Percentiles rank a stretch among this genome's conserved stretches.
These are phyloP conservation scores for Drosophila mercatorum DNA, from an alignment of 2,888 invertebrate genomes.

Conservation along the genomic window DNA sequence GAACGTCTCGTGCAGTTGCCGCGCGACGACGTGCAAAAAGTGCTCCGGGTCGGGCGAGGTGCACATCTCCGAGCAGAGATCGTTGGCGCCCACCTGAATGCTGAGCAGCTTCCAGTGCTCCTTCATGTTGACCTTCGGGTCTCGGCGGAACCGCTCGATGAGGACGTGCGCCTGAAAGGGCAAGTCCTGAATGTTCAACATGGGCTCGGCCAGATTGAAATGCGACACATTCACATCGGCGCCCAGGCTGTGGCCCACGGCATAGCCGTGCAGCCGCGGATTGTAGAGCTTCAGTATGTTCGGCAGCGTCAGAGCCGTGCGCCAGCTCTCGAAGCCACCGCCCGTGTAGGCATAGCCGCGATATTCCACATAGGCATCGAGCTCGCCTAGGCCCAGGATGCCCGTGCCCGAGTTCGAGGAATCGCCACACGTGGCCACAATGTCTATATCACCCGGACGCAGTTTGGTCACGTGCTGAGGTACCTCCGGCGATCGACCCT, in stretches of 20 bases:
- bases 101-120: slow-evolving; percentile 88
- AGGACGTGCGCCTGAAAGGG: slow-evolving; percentile 86
- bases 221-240: slow-evolving; percentile 74
- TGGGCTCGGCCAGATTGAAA: slow-evolving; percentile 87
- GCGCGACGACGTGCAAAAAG: slow-evolving; percentile 84
- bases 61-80: slow-evolving; percentile 87
- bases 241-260: slow-evolving; percentile 85
- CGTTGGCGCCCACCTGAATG: slow-evolving; percentile 87
- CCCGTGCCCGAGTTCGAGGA: slow-evolving; percentile 87
- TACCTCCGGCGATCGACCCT: slow-evolving; percentile 39
- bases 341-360: slow-evolving; percentile 85
- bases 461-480: slow-evolving; percentile 86
- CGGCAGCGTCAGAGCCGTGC: slow-evolving; percentile 85
- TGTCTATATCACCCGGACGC: slow-evolving; percentile 87
- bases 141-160: slow-evolving; percentile 85
- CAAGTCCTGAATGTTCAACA: slow-evolving; percentile 86
- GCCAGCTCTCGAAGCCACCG: slow-evolving; percentile 86
- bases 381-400: slow-evolving; percentile 55
- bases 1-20: slow-evolving; percentile 83
- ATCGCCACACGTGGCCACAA: slow-evolving; percentile 87
- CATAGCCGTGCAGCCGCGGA: slow-evolving; percentile 87
- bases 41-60: slow-evolving; percentile 83
- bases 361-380: slow-evolving; percentile 84
- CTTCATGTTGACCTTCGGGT: slow-evolving; percentile 86
- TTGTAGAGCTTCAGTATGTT: slow-evolving; percentile 88